Conservation (phyloP, 2,797 vertebrate genomes). For the Alexandromys oeconomus region DNA sequence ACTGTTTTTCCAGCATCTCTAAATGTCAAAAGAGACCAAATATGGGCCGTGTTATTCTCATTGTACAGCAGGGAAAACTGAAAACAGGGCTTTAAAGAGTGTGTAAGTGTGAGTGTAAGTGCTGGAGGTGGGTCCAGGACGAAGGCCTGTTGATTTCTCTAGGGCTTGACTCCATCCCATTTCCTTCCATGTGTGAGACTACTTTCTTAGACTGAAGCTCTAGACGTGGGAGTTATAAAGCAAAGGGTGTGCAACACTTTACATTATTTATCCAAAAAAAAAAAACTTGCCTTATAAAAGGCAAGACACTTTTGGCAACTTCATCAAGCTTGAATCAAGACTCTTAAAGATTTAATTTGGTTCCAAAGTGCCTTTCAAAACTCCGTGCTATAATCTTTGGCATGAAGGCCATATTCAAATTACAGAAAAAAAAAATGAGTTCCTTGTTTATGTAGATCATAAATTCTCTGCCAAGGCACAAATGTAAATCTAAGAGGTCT, state of each 20-base stretch:
- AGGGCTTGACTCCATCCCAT: background rate
- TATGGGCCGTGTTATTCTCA: background rate
- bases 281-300: slow-evolving; percentile 63
- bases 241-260: slow-evolving; percentile 27
- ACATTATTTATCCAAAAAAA: slow-evolving; percentile 65
- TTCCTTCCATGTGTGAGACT: background rate
- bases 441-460: slow-evolving; percentile 72
- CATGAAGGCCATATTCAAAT: slow-evolving; percentile 72
- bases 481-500: slow-evolving; percentile 67
- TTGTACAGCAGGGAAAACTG: background rate
- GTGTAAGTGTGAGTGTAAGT: too few relatives aligned
- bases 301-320: slow-evolving; percentile 41
- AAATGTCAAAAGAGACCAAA: background rate
- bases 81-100: background rate
- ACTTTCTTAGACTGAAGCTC: slow-evolving; percentile 45
- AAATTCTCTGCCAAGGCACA: slow-evolving; percentile 71
- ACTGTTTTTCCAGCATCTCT: background rate
- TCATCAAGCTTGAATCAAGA: slow-evolving; percentile 70
- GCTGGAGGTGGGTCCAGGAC: background rate
- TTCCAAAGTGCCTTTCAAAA: slow-evolving; percentile 76
- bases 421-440: slow-evolving; percentile 66
- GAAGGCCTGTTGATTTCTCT: background rate
- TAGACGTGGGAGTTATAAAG: slow-evolving; percentile 20
- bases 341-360: slow-evolving; percentile 74
- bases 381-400: slow-evolving; percentile 54